Base-by-base conservation (phyloP, 2,113 vertebrate genomes). In the Channa argus region DNA sequence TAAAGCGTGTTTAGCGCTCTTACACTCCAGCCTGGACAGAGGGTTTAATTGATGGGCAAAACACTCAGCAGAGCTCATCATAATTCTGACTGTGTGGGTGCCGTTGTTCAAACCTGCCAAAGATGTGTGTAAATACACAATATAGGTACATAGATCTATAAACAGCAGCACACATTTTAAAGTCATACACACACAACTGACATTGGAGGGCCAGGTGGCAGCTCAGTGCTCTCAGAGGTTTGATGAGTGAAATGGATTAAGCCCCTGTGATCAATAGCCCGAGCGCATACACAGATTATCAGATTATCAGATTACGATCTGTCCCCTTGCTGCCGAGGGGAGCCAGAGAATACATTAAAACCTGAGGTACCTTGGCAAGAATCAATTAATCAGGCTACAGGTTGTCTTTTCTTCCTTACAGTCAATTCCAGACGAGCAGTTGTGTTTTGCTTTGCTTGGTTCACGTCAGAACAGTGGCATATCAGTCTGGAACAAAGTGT, bases 241-340 rank as follows among this genome's bases (percentile, higher is more conserved):
- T 89, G 84, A 85, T 71, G 82, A 89, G 79, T 83, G 83, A 92
- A 90, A 91, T 84, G 84, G 84, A 89, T 89, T 90, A 90, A 91
- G 78, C 70, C 69, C 59, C 71, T 80, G 82, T 91, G 88, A 90
- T 92, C 93, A 92, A 90, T 89, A 91, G 78, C 85, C 75, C 77
- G 82, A 82, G 89, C 87, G 77, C 89, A 93, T 90, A 92, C 90
- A 89, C 87, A 90, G 90, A 93, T 93, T 90, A 93, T 91, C 89
- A 86, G 85, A 89, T 89, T 89, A 90, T 88, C 90, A 89, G 89
- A 93, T 93, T 92, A 91, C 76, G 85, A 89, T 86, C 79, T 83
- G 79, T 82, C 65, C 87, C 82, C 67, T 50, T 59, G 75, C 84
- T 90, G 87, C 85, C 56, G 65, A 75, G 64, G 77, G 83, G 86